phyloP scores from a whole-genome alignment of 2,797 vertebrate genomes.

The Lacerta viridis region DNA sequence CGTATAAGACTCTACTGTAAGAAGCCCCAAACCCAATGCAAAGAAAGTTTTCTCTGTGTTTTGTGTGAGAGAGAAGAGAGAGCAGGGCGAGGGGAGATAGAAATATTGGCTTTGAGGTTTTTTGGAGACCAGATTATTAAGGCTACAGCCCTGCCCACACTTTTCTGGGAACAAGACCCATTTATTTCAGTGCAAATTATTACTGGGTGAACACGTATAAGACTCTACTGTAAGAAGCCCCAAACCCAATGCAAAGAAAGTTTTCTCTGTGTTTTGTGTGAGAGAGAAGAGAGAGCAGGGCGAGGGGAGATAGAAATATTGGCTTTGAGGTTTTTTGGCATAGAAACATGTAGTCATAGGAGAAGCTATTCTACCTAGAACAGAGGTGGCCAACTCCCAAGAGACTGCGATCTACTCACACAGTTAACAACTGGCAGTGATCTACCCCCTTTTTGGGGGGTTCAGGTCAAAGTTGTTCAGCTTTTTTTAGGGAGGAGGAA shows the following conservation, averaged over 20 bases:
- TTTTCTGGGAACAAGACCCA: background rate
- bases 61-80: slow-evolving; percentile 15
- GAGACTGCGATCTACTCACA: too few species aligned
- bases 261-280: slow-evolving; percentile 42
- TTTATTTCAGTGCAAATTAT: background rate
- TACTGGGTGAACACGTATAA: background rate
- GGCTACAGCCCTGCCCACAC: background rate
- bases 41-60: slow-evolving; percentile 28
- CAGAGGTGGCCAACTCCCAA: background rate
- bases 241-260: slow-evolving; percentile 29
- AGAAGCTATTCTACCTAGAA: slow-evolving; percentile 52
- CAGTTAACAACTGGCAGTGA: too few species aligned
- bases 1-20: background rate
- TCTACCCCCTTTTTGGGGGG: too few species aligned
- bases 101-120: slow-evolving; percentile 42
- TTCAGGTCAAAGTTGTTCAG: too few species aligned
- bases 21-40: slow-evolving; percentile 32
- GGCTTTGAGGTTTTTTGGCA: slow-evolving; percentile 46
- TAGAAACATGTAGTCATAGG: slow-evolving; percentile 48
- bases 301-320: slow-evolving; percentile 14
- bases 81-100: background rate
- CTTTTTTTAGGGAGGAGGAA: too few species aligned
- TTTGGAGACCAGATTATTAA: slow-evolving; percentile 31
- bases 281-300: background rate
- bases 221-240: background rate